Conservation (phyloP, 2,888 invertebrate species). For the Ormyrus labotus region DNA sequence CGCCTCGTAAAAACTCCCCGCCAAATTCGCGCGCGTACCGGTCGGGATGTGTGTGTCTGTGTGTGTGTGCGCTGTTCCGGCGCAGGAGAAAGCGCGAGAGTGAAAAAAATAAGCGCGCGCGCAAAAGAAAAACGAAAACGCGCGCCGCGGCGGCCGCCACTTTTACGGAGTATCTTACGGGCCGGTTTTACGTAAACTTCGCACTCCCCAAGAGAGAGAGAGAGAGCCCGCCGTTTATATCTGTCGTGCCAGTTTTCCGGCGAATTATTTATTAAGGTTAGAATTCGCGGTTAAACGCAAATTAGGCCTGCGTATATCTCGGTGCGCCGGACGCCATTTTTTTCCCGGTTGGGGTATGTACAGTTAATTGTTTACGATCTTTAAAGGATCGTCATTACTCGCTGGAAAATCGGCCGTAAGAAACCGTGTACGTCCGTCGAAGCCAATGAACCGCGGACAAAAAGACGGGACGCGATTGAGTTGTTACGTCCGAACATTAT, state of each 20-base stretch:
- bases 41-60: no score
- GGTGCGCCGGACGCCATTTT: background rate
- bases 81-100: conserved; percentile 30
- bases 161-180: conserved; percentile 34
- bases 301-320: conserved; percentile 11
- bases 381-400: conserved; percentile 45
- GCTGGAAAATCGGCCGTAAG: conserved; percentile 23
- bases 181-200: conserved; percentile 42
- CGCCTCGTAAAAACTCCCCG: no score
- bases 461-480: conserved; percentile 18
- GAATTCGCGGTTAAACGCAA: conserved; percentile 45
- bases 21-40: no score
- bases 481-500: conserved; percentile 8
- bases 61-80: background rate
- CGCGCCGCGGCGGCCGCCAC: conserved; percentile 1
- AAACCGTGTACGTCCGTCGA: background rate
- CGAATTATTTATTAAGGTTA: conserved; percentile 49
- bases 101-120: background rate
- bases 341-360: background rate
- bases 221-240: background rate
- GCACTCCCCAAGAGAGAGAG: background rate
- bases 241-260: conserved; percentile 25
- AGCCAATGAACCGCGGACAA: background rate
- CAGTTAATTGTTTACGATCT: conserved; percentile 41
- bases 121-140: conserved; percentile 20